Conservation (phyloP, 1,140 invertebrate species). For the Hyles vespertilio region DNA sequence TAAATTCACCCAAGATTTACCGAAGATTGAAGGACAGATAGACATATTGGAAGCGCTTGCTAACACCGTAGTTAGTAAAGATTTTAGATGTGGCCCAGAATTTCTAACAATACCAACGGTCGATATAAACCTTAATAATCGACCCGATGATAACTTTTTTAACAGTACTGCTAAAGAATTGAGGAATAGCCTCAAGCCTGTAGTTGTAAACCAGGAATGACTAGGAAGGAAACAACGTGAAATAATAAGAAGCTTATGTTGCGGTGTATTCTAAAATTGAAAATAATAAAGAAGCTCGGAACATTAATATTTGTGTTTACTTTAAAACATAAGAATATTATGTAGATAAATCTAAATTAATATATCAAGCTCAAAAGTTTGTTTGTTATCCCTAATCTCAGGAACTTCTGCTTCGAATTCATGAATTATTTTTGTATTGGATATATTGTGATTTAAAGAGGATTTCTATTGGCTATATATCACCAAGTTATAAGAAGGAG, state of each 20-base stretch:
- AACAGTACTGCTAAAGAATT: background rate
- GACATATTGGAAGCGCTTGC: constrained; percentile 48
- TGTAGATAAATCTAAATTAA: no score
- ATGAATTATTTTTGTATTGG: no score
- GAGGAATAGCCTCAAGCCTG: background rate
- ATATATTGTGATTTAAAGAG: no score
- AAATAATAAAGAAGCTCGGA: no score
- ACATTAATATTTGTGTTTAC: background rate
- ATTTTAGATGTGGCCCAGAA: constrained; percentile 33
- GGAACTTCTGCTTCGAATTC: no score
- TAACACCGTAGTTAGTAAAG: constrained; percentile 30
- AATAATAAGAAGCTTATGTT: constrained; percentile 17
- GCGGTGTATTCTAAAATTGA: constrained; percentile 3
- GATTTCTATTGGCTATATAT: no score
- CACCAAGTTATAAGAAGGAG: no score
- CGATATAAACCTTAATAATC: constrained; percentile 15
- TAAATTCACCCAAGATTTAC: constrained; percentile 46
- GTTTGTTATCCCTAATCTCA: no score
- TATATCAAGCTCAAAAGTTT: no score
- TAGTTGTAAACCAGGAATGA: constrained; percentile 14
- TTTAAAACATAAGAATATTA: no score
- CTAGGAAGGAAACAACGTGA: constrained; percentile 11
- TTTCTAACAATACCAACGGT: constrained; percentile 25
- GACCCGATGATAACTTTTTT: background rate
- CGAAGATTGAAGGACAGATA: constrained; percentile 53